A percentile compares a stretch with the other conserved stretches of the same genome.
phyloP scores from a whole-genome alignment of 2,888 invertebrate genomes.

The Sarcophaga carnaria region DNA sequence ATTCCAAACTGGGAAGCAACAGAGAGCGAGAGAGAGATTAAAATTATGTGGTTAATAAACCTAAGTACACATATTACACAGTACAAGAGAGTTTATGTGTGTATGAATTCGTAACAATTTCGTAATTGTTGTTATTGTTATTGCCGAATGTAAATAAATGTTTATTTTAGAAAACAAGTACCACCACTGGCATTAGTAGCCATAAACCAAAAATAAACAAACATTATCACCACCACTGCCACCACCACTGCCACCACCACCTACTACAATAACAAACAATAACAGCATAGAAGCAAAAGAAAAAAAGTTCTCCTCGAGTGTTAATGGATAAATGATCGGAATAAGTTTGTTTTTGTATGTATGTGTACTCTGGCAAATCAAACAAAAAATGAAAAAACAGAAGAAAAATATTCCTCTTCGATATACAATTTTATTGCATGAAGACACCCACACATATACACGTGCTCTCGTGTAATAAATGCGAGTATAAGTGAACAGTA shows the following conservation, averaged over 20 bases:
- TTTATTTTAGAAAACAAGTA: constrained; percentile 52
- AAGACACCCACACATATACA: too few species aligned
- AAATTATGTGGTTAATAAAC: too few species aligned
- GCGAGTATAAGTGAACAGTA: not conserved
- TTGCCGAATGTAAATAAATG: constrained; percentile 61
- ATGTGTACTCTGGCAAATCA: not conserved
- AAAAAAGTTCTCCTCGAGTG: constrained; percentile 26
- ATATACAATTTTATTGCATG: too few species aligned
- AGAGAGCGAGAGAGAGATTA: not conserved
- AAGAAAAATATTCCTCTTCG: too few species aligned
- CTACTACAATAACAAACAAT: not conserved
- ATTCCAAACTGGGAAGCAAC: not conserved
- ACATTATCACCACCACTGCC: not conserved
- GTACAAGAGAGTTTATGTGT: constrained; percentile 5
- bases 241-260: not conserved
- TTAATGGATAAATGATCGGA: constrained; percentile 38
- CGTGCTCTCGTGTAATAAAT: not conserved
- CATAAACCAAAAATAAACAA: not conserved
- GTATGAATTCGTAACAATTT: not conserved
- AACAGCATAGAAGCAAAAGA: not conserved
- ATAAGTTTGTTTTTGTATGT: not conserved
- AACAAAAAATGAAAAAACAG: not conserved
- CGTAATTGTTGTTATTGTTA: constrained; percentile 13
- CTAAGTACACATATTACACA: not conserved
- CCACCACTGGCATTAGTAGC: not conserved